These are phyloP conservation scores for Chaetodon auriga DNA, from an alignment of 2,113 vertebrate genomes.

Conservation along the genomic window DNA sequence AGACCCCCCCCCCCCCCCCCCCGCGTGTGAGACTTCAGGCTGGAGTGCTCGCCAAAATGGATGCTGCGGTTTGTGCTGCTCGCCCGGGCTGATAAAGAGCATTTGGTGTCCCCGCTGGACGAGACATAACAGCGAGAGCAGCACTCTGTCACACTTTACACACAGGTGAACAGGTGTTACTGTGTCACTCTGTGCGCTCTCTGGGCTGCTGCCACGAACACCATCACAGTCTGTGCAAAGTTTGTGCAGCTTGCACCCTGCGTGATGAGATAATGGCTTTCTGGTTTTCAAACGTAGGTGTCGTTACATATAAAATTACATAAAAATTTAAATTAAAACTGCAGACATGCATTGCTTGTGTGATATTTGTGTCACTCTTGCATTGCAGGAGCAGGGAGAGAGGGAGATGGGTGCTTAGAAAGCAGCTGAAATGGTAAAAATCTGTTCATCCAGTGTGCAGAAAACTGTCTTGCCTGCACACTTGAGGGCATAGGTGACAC, in stretches of 20 bases:
- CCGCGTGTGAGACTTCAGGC: constrained; percentile 30
- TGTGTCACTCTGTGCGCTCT: background rate
- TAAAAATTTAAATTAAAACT: no score
- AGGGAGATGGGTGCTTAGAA: no score
- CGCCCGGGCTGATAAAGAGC: constrained; percentile 19
- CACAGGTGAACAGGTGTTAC: constrained; percentile 4
- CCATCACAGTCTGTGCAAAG: background rate
- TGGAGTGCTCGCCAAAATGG: constrained; percentile 1
- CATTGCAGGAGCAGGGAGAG: background rate
- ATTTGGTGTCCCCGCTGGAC: constrained; percentile 26
- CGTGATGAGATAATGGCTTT: no score
- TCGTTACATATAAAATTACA: no score
- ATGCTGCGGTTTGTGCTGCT: constrained; percentile 4
- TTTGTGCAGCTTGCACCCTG: background rate
- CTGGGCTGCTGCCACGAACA: background rate
- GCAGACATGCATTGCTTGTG: no score
- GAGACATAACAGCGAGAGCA: constrained; percentile 5
- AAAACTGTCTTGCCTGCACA: no score
- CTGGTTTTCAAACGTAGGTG: no score
- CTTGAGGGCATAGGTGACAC: background rate
- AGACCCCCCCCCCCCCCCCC: constrained; percentile 1
- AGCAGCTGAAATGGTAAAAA: no score
- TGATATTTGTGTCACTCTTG: no score
- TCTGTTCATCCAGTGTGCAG: no score
- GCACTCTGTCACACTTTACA: constrained; percentile 4